phyloP scores from a whole-genome alignment of 2,797 vertebrate species.

The Mallotus villosus region DNA sequence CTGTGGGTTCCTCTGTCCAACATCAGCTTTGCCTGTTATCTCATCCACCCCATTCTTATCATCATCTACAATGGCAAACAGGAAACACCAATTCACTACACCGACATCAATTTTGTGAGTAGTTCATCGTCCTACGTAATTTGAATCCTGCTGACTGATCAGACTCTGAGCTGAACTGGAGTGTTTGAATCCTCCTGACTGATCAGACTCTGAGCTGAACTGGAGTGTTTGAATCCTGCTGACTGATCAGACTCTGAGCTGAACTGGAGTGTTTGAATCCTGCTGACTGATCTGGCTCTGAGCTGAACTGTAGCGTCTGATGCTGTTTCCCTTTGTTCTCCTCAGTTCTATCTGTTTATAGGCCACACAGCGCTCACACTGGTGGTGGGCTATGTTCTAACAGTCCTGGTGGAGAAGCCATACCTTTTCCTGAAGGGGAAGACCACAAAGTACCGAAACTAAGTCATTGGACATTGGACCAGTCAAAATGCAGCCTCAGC shows the following conservation, averaged over 20 bases:
- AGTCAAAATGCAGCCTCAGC: background rate
- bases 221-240: background rate
- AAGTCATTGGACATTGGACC: no score
- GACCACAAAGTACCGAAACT: conserved; percentile 25
- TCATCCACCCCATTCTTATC: conserved; percentile 81
- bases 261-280: background rate
- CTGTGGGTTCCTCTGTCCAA: conserved; percentile 79
- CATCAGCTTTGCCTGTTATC: conserved; percentile 85
- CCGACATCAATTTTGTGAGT: conserved; percentile 82
- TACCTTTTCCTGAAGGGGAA: conserved; percentile 66
- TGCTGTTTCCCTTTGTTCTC: conserved; percentile 23
- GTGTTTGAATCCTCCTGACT: background rate
- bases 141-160: background rate
- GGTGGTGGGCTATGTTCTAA: conserved; percentile 67
- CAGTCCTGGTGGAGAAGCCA: conserved; percentile 78
- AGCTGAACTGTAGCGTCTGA: background rate
- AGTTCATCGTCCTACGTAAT: background rate
- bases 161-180: background rate
- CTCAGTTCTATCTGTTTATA: conserved; percentile 81
- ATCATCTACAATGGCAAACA: conserved; percentile 79
- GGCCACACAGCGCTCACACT: conserved; percentile 77
- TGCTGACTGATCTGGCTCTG: background rate
- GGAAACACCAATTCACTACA: conserved; percentile 81
- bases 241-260: background rate
- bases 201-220: background rate